Evolutionary conservation across 2,113 vertebrate genomes (phyloP).

Genomic region (Thamnaconus septentrionalis): DNA sequence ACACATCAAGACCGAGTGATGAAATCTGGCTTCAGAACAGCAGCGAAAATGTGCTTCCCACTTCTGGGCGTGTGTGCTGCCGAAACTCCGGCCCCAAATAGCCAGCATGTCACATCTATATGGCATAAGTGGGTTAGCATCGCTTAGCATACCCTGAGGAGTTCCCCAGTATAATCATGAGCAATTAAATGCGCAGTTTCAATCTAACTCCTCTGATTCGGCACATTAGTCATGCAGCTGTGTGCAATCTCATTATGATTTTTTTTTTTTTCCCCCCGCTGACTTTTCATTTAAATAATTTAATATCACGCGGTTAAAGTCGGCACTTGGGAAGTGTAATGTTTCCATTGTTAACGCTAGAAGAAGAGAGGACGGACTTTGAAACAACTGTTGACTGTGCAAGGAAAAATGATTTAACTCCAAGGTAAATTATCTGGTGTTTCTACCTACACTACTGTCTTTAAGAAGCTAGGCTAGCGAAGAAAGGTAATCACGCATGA

Average conservation of each 20-base stretch:
- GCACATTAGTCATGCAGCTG: conserved; percentile 44
- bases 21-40: conserved; percentile 17
- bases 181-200: conserved; percentile 48
- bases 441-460: too few relatives aligned
- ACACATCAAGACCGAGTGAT: conserved; percentile 34
- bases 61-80: conserved; percentile 18
- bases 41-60: background rate
- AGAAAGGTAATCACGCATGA: too few relatives aligned
- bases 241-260: conserved; percentile 6
- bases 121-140: conserved; percentile 58
- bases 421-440: too few relatives aligned
- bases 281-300: conserved; percentile 25
- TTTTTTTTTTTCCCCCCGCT: too few relatives aligned
- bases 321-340: too few relatives aligned
- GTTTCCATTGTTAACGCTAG: too few relatives aligned
- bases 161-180: conserved; percentile 34
- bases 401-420: too few relatives aligned
- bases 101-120: conserved; percentile 44
- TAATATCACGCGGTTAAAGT: conserved; percentile 14
- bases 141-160: conserved; percentile 51
- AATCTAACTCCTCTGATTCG: conserved; percentile 23
- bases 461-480: too few relatives aligned
- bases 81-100: conserved; percentile 27
- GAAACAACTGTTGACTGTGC: too few relatives aligned
- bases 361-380: too few relatives aligned